These are phyloP conservation scores for Zaprionus nigranus DNA, from an alignment of 1,140 invertebrate genomes.

Conservation along the genomic window DNA sequence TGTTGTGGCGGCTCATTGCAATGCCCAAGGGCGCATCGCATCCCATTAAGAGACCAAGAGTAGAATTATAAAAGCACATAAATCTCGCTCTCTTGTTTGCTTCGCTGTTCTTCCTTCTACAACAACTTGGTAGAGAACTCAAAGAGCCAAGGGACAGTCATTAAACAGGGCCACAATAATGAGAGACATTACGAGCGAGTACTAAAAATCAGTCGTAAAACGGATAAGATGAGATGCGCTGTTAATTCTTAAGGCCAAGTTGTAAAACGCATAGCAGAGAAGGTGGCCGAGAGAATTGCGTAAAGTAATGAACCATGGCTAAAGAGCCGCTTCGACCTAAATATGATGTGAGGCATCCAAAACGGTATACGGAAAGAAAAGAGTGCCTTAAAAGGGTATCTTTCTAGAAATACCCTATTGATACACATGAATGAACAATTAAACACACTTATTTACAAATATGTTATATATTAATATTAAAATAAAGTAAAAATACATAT, in stretches of 20 bases:
- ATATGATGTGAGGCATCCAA: neutral
- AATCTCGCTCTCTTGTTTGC: constrained; percentile 31
- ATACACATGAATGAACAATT: too few relatives aligned
- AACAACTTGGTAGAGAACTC: constrained; percentile 9
- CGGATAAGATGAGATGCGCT: constrained; percentile 54
- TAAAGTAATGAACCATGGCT: constrained; percentile 23
- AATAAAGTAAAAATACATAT: too few relatives aligned
- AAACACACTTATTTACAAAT: neutral
- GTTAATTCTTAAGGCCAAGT: constrained; percentile 37
- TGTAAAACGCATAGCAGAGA: constrained; percentile 24
- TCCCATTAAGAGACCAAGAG: constrained; percentile 57
- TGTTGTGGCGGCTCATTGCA: constrained; percentile 22
- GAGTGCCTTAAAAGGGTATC: too few relatives aligned
- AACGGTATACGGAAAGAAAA: neutral
- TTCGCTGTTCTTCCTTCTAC: constrained; percentile 29
- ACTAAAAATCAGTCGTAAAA: constrained; percentile 73
- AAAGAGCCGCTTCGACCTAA: neutral
- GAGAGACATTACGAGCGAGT: constrained; percentile 62
- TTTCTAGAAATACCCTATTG: too few relatives aligned
- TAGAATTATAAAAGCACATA: constrained; percentile 63
- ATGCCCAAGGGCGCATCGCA: constrained; percentile 27
- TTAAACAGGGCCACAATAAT: constrained; percentile 67
- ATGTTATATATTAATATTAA: too few relatives aligned
- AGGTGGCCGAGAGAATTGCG: neutral
- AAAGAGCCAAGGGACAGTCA: constrained; percentile 42